These are phyloP conservation scores for Chromobotia macracanthus DNA, from an alignment of 2,797 vertebrate species.

Conservation along the genomic window DNA sequence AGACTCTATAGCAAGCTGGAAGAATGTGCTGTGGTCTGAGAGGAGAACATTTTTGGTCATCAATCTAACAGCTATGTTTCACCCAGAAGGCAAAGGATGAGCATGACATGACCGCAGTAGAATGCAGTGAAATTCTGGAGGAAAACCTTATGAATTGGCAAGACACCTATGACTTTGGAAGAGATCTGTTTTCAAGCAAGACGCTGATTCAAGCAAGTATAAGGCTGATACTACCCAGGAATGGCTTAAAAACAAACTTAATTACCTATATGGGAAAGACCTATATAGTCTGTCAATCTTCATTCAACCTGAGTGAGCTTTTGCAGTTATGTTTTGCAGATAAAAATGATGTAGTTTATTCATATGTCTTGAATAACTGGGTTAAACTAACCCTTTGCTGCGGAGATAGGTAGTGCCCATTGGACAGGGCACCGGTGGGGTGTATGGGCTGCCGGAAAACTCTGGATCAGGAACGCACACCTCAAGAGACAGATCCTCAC, in stretches of 20 bases:
- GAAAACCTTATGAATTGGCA: not conserved
- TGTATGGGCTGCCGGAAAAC: conserved; percentile 83
- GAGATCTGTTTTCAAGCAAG: no score
- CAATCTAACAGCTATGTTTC: not conserved
- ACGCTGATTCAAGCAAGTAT: not conserved
- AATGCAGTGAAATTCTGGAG: not conserved
- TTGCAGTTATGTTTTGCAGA: no score
- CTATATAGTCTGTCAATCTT: no score
- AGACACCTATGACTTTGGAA: not conserved
- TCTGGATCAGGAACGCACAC: conserved; percentile 92
- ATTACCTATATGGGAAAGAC: no score
- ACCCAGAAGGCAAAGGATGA: not conserved
- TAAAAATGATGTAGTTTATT: no score
- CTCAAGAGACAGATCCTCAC: conserved; percentile 87
- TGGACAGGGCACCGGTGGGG: conserved; percentile 87
- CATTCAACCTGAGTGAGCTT: no score
- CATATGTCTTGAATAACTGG: no score
- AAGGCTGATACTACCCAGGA: no score
- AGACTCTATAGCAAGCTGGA: not conserved
- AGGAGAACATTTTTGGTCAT: not conserved
- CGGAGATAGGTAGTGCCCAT: conserved; percentile 88
- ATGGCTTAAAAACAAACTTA: no score
- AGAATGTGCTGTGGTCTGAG: no score
- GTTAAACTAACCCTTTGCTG: conserved; percentile 89
- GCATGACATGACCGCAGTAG: not conserved